Evolutionary conservation across 2,113 vertebrate genomes (phyloP), one percentile per base, ranked within the genome.

Genomic region (Agelaius phoeniceus): DNA sequence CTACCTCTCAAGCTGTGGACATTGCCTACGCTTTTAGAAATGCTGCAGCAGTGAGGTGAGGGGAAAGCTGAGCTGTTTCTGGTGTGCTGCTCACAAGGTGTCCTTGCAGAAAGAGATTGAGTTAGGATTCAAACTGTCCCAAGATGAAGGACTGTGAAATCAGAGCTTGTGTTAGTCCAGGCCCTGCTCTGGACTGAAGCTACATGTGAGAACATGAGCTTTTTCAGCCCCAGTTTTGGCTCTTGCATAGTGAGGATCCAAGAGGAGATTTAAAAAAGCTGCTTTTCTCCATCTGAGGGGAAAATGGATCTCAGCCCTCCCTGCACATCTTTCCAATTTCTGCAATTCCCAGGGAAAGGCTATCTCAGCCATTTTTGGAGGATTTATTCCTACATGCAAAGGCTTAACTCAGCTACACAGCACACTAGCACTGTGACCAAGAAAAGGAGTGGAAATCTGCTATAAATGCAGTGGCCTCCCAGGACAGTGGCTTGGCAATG

Each of bases 11-110:
- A 13, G 48, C 1, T 0, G 3, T 17, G 43, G 81, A 11, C n/a
- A 6, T 0, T 59, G 69, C 10, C n/a, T 37, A 3, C 0, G 0
- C 9, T 75, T 87, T 41, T 15, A 78, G 15, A 90, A 82, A n/a
- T 44, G n/a, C 58, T 75, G 27, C 39, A 62, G 22, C 28, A 35
- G 81, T 22, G 88, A 58, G 57, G 68, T 33, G 19, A 44, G 33
- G 26, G 31, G 4, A 44, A 71, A 59, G 41, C 52, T 65, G 48
- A 23, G 84, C 51, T 63, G 2, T 3, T 84, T 59, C 22, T 85
- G 43, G 37, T 30, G 48, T 43, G 58, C 44, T 83, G 9, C 71
- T 82, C 66, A 48, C 35, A 23, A 59, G 33, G 26, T 15, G n/a
- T 78, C 69, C 48, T 46, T 58, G 48, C 37, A 35, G 35, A 84